A percentile compares a stretch with the other conserved stretches of the same genome.
Evolutionary conservation across 2,888 invertebrate species (phyloP).

Genomic region (Dicyrtoma fusca): DNA sequence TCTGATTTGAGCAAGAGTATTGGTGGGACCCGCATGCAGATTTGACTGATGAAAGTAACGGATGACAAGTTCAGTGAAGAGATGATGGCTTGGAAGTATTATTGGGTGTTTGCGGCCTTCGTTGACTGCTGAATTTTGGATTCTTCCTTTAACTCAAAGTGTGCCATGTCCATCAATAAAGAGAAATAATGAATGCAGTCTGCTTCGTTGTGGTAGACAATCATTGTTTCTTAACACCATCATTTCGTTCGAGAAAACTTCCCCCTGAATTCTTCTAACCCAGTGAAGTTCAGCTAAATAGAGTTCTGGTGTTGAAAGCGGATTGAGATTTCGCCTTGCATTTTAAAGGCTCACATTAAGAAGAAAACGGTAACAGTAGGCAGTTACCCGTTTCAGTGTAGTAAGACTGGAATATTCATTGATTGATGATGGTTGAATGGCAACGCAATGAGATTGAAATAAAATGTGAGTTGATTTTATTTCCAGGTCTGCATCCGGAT

Average conservation of each 20-base stretch:
- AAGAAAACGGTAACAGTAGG: slow-evolving; percentile 14
- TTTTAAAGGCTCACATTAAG: slow-evolving; percentile 4
- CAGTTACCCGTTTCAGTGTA: slow-evolving; percentile 7
- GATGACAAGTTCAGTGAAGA: slow-evolving; percentile 36
- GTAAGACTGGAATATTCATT: neutral
- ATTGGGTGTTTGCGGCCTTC: slow-evolving; percentile 32
- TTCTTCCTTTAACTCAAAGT: slow-evolving; percentile 20
- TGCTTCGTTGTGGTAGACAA: neutral
- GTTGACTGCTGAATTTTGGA: neutral
- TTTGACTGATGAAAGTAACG: slow-evolving; percentile 43
- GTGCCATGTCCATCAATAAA: slow-evolving; percentile 17
- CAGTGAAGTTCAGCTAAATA: neutral
- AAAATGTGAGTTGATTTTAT: too few relatives aligned
- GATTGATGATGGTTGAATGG: neutral
- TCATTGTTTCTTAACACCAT: neutral
- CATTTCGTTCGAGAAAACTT: slow-evolving; percentile 11
- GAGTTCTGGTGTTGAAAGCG: slow-evolving; percentile 1
- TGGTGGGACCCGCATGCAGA: slow-evolving; percentile 54
- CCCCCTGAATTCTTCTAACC: neutral
- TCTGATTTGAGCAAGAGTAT: slow-evolving; percentile 46
- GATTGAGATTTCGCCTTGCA: neutral
- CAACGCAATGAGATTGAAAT: too few relatives aligned
- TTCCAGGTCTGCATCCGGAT: too few relatives aligned
- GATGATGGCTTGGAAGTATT: slow-evolving; percentile 22
- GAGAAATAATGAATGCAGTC: neutral